Evolutionary conservation across 1,140 invertebrate species (phyloP).

Genomic region (Drosophila nebulosa): DNA sequence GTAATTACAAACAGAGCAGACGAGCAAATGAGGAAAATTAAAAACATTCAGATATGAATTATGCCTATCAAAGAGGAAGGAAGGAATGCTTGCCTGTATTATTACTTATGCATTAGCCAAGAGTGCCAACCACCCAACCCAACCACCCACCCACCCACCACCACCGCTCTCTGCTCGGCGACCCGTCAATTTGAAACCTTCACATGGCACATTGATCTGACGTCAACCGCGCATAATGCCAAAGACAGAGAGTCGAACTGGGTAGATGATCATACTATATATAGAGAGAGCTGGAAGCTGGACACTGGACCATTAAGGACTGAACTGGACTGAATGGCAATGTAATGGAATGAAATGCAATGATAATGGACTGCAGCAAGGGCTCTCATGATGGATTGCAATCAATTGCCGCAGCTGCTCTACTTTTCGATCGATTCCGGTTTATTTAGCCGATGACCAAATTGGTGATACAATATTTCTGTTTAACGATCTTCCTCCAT

Average conservation of each 20-base stretch:
- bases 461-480: constrained; percentile 28
- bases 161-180: background rate
- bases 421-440: constrained; percentile 38
- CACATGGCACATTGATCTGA: constrained; percentile 54
- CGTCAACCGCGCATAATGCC: constrained; percentile 53
- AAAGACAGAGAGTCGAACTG: background rate
- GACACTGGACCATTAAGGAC: constrained; percentile 9
- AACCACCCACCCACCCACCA: no score
- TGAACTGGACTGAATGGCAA: background rate
- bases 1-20: constrained; percentile 66
- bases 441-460: constrained; percentile 42
- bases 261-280: background rate
- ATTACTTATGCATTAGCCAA: background rate
- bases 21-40: constrained; percentile 39
- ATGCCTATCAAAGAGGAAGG: constrained; percentile 6
- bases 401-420: constrained; percentile 21
- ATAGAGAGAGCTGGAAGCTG: constrained; percentile 10
- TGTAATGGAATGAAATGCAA: background rate
- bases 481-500: constrained; percentile 20
- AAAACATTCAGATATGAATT: constrained; percentile 59
- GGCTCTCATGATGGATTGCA: background rate
- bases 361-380: background rate
- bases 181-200: constrained; percentile 16
- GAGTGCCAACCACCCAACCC: constrained; percentile 28
- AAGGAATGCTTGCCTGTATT: background rate